Conservation (phyloP, 2,797 vertebrate species). For the Chiloscyllium punctatum region DNA sequence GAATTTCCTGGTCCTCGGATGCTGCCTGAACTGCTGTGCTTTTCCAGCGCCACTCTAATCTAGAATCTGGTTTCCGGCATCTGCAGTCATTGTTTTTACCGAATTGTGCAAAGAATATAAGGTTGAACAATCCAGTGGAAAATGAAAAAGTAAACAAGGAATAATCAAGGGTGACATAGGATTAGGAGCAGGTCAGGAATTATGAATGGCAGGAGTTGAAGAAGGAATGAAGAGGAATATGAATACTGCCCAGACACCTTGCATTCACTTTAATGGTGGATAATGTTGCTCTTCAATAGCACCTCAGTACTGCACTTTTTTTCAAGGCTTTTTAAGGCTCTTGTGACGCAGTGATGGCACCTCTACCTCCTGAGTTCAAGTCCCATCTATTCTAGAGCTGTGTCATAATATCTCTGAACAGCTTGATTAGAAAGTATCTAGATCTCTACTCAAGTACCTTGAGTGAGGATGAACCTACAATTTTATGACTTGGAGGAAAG, state of each 20-base stretch:
- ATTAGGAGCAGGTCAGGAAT: background rate
- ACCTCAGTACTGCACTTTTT: background rate
- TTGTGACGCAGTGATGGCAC: no score
- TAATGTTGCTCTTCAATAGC: background rate
- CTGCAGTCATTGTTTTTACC: no score
- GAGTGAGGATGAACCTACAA: background rate
- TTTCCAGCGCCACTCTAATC: no score
- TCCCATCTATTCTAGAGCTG: no score
- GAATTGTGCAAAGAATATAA: background rate
- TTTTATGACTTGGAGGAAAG: background rate
- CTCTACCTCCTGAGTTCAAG: no score
- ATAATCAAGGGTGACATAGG: background rate
- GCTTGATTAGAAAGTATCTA: no score
- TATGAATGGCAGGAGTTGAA: background rate
- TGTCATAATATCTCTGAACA: no score
- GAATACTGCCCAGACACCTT: background rate
- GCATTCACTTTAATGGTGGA: background rate
- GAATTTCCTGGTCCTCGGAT: no score
- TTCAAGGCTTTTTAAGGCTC: no score
- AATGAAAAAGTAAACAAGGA: background rate
- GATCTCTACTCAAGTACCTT: background rate
- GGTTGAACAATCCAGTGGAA: background rate
- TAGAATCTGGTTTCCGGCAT: no score
- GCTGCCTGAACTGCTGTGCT: no score
- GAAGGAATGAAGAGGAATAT: background rate